phyloP scores from a whole-genome alignment of 2,113 vertebrate genomes.

The Addax nasomaculatus region DNA sequence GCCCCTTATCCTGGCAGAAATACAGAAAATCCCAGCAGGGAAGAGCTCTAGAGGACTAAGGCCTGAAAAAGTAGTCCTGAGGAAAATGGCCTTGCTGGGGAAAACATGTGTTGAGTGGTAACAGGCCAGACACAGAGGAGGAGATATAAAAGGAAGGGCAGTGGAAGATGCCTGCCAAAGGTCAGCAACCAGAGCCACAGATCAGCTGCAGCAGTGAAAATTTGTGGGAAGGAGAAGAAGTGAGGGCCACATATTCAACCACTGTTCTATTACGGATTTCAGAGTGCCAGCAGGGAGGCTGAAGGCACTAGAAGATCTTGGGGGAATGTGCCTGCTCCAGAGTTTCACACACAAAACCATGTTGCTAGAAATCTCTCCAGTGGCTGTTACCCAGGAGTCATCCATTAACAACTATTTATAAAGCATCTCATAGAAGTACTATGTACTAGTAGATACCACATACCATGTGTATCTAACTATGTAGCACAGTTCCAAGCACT shows the following conservation, averaged over 20 bases:
- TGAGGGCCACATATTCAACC: not conserved
- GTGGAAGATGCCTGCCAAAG: not conserved
- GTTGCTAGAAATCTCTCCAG: not conserved
- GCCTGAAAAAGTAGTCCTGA: not conserved
- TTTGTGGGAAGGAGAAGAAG: not conserved
- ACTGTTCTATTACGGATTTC: not conserved
- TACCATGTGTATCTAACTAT: not conserved
- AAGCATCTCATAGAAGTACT: not conserved
- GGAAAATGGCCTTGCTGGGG: not conserved
- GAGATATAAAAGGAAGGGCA: not conserved
- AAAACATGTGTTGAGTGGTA: not conserved
- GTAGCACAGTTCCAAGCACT: not conserved
- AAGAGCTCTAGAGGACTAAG: not conserved
- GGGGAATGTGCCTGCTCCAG: not conserved
- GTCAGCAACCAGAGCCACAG: not conserved
- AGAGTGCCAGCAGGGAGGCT: not conserved
- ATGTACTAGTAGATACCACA: not conserved
- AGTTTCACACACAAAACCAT: not conserved
- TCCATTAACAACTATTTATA: not conserved
- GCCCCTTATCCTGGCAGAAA: not conserved
- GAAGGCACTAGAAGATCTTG: not conserved
- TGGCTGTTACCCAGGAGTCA: not conserved
- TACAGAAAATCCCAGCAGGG: not conserved
- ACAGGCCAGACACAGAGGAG: slow-evolving; percentile 5
- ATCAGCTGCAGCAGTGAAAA: not conserved